Percentiles rank a stretch among this genome's conserved stretches.
Conservation (phyloP, 2,888 invertebrate genomes). For the Acrobasis suavella region DNA sequence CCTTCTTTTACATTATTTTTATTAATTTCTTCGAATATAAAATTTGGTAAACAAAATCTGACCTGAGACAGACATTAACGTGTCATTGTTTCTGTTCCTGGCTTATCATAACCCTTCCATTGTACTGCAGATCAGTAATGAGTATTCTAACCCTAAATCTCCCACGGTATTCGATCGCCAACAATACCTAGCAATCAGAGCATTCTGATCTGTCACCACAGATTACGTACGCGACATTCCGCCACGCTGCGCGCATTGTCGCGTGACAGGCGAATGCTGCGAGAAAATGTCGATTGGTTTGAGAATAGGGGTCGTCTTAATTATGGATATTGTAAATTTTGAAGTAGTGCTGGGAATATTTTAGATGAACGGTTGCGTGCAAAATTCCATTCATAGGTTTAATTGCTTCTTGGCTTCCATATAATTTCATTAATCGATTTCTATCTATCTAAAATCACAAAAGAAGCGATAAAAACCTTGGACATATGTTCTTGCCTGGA, state of each 20-base stretch:
- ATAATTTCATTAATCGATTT: no score
- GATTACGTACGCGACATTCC: constrained; percentile 19
- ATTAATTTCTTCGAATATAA: no score
- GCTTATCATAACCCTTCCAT: neutral
- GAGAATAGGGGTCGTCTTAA: constrained; percentile 13
- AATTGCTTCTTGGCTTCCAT: no score
- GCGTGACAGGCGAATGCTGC: neutral
- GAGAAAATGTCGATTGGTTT: constrained; percentile 13
- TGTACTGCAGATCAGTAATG: neutral
- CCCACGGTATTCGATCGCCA: neutral
- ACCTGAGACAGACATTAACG: no score
- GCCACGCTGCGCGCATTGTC: constrained; percentile 14
- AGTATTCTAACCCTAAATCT: neutral
- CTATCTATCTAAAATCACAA: no score
- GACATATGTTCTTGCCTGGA: no score
- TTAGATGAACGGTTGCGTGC: no score
- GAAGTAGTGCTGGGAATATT: neutral
- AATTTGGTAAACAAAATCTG: no score
- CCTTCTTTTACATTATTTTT: no score
- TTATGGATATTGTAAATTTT: neutral
- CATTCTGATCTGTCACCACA: neutral
- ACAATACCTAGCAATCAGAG: constrained; percentile 14
- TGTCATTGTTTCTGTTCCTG: neutral
- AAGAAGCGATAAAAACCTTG: no score
- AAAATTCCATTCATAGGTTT: no score